Base-by-base conservation (phyloP, 92 coral and sea anemone species). In the Umimayanthus chanpuru region DNA sequence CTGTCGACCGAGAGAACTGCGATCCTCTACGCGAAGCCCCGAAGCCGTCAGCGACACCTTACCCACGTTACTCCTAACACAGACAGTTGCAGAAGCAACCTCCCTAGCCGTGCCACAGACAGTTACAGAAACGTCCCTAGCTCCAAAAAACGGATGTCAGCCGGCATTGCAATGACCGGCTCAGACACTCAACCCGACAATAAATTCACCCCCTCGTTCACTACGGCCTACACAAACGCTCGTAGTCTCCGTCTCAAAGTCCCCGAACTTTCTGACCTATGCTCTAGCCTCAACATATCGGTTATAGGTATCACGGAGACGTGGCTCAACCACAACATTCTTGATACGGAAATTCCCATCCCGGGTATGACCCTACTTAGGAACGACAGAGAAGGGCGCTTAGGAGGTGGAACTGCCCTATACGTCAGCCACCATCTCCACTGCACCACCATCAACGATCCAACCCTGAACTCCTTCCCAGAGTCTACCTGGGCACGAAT, bases 401-500 rank as follows among this genome's bases (percentile, higher is more conserved):
- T 61, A 3, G 68, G 68, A 61, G 68, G 68, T 61, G 68, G 68
- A 61, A 61, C 68, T 9, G 68, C 68, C 3, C 14, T 61, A 9
- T 61, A 61, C 68, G 68, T 61, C 4, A 61, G 68, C 14, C 68
- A 61, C 68, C 68, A 61, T 61, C 68, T 61, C 68, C 68, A 14
- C 3, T 61, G 68, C 68, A 61, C 68, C 68, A 61, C 68, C n/a
- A 23, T 61, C 68, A 14, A 61, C 68, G 68, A 61, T 61, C 68
- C 68, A 3, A 61, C 14, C 68, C 68, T 61, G 68, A 61, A 2
- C 14, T 61, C 68, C 3, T 61, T 61, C 68, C 68, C 68, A 3
- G 68, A 61, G 9, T 61, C 68, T 61, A 61, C n/a, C 68, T 61
- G 68, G 68, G 68, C 68, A 61, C 68, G 68, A 61, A 61, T 61